Evolutionary conservation across 2,888 invertebrate species (phyloP).

Genomic region (Belgica antarctica): DNA sequence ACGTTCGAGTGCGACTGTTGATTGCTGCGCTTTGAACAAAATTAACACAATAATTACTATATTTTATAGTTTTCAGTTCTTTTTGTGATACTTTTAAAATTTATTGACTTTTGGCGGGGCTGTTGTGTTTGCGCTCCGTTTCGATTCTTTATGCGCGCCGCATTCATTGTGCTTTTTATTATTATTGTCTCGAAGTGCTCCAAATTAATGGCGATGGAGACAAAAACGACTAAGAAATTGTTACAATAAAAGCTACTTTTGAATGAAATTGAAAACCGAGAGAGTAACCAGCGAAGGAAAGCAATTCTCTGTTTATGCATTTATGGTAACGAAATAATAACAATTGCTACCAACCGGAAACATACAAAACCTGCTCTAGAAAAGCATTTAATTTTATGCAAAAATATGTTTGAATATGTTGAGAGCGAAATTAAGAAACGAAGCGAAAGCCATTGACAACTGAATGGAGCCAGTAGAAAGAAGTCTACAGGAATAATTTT

Average conservation of each 20-base stretch:
- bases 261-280: neutral
- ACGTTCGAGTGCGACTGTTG: neutral
- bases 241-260: neutral
- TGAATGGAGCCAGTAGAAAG: constrained; percentile 32
- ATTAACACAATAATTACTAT: constrained; percentile 25
- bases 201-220: constrained; percentile 4
- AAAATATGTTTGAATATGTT: constrained; percentile 3
- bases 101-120: constrained; percentile 24
- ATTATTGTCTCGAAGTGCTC: constrained; percentile 5
- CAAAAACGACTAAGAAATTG: neutral
- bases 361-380: constrained; percentile 33
- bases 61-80: constrained; percentile 18
- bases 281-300: no score
- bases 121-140: neutral
- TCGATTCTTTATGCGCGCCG: neutral
- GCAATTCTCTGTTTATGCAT: no score
- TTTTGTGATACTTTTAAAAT: constrained; percentile 17
- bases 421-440: neutral
- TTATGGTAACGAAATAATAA: constrained; percentile 5
- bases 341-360: constrained; percentile 31
- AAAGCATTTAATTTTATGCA: constrained; percentile 21
- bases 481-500: constrained; percentile 8
- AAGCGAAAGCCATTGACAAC: constrained; percentile 26
- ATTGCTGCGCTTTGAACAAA: neutral
- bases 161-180: constrained; percentile 9